Evolutionary conservation across 2,888 invertebrate genomes (phyloP), one percentile per base, ranked within the genome.

Genomic region (Spodoptera littoralis): DNA sequence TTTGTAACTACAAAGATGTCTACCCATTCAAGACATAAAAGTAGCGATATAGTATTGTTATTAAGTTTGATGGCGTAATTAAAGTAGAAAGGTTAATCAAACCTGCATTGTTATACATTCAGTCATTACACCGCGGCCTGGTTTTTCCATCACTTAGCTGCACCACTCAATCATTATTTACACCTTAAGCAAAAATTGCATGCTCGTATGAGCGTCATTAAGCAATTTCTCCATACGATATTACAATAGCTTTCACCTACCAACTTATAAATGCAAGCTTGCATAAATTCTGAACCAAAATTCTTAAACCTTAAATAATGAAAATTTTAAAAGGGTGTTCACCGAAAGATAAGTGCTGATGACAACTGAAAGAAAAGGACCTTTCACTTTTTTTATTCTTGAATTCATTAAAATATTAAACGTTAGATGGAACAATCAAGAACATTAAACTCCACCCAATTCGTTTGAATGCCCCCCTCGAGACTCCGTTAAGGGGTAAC

Each of bases 401-500:
- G 52, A 61, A 69, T 70, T 73, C 54, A 70, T 70, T 76, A 67
- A 70, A 68, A 75, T 70, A 77, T 76, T 65, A 71, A 70, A 66
- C 58, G 64, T 42, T 70, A 72, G 71, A 76, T 73, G 53, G 70
- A 56, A 77, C 70, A 73, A 73, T 74, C 59, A 72, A 55, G 69
- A 57, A 73, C 73, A 76, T 76, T 65, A 72, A 69, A 74, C 64
- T 69, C 65, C 72, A 62, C 53, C 70, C 73, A 76, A 76, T 76
- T 66, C 73, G 70, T 73, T 71, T 60, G 58, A 70, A 77, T 74
- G 67, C 69, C 71, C 72, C 78, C 73, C 72, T 30, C 27, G 66
- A 73, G 76, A 48, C 50, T 52, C 46, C 65, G 76, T 83, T 83
- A 82, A 77, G 77, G 80, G 81, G 70, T 79, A 77, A 81, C 83